phyloP scores from a whole-genome alignment of 2,113 vertebrate species.

The Gallinago paraguaiae region DNA sequence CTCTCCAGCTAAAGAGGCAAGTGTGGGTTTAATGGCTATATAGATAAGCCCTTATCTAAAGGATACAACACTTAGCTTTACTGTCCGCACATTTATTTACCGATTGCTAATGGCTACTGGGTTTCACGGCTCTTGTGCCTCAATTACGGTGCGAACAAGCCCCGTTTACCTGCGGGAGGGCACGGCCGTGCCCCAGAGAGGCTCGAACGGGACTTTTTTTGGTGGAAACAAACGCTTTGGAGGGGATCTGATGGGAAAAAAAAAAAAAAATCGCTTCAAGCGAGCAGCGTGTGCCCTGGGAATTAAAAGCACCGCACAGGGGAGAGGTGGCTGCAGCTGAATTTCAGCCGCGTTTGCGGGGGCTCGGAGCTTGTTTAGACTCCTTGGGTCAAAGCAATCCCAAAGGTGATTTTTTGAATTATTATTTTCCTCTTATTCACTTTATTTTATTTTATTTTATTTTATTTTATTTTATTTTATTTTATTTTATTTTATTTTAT shows the following conservation, averaged over 20 bases:
- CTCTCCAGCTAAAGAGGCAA: background rate
- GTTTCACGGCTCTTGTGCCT: background rate
- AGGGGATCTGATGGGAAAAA: background rate
- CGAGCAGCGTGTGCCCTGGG: background rate
- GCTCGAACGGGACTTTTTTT: background rate
- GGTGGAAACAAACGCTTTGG: background rate
- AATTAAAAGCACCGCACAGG: background rate
- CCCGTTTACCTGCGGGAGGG: background rate
- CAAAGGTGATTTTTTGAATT: background rate
- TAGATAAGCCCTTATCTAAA: conserved; percentile 61
- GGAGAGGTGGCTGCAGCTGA: background rate
- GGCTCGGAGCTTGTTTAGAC: background rate
- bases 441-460: background rate
- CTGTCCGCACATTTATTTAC: background rate
- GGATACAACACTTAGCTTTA: background rate
- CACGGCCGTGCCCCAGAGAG: background rate
- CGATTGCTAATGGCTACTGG: background rate
- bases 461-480: too few relatives aligned
- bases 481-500: too few relatives aligned
- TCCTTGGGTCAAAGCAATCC: background rate
- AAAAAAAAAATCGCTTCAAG: background rate
- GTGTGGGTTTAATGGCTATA: background rate
- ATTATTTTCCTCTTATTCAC: background rate
- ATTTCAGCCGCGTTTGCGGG: background rate
- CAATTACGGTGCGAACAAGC: background rate